phyloP scores from a whole-genome alignment of 1,140 invertebrate species.

The Ceratina japonica region DNA sequence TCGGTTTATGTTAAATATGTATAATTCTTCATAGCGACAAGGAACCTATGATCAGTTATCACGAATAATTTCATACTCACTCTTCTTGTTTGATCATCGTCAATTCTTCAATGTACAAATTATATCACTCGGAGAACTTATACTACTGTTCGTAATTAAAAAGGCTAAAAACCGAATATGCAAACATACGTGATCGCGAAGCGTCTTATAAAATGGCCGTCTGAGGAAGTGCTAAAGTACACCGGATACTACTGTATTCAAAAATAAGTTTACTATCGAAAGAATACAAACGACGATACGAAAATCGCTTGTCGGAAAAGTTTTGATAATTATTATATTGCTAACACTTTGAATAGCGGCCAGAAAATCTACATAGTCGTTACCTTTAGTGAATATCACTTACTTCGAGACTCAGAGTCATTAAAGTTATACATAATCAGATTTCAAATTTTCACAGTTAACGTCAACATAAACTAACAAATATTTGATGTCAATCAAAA shows the following conservation, averaged over 20 bases:
- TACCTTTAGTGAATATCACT: background rate
- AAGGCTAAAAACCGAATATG: slow-evolving; percentile 33
- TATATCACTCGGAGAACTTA: slow-evolving; percentile 8
- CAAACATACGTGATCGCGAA: slow-evolving; percentile 51
- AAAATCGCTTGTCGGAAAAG: background rate
- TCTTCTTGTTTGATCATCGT: slow-evolving; percentile 58
- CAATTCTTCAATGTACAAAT: slow-evolving; percentile 5
- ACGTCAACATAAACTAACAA: background rate
- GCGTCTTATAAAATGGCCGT: slow-evolving; percentile 67
- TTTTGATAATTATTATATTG: background rate
- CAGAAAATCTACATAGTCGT: background rate
- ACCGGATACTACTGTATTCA: slow-evolving; percentile 49
- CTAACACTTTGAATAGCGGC: background rate
- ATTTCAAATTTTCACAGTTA: background rate
- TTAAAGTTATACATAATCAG: background rate
- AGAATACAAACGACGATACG: background rate
- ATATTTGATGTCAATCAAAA: slow-evolving; percentile 17
- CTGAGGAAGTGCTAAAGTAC: slow-evolving; percentile 32
- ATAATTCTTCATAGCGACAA: background rate
- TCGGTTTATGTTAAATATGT: background rate
- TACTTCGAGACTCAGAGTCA: background rate
- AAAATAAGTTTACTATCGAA: slow-evolving; percentile 19
- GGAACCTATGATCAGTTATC: background rate
- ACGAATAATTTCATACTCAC: slow-evolving; percentile 47
- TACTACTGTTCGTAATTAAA: slow-evolving; percentile 27